Evolutionary conservation across 1,140 invertebrate species (phyloP), one percentile per base, ranked within the genome.

Genomic region (Cyrtorhinus lividipennis): DNA sequence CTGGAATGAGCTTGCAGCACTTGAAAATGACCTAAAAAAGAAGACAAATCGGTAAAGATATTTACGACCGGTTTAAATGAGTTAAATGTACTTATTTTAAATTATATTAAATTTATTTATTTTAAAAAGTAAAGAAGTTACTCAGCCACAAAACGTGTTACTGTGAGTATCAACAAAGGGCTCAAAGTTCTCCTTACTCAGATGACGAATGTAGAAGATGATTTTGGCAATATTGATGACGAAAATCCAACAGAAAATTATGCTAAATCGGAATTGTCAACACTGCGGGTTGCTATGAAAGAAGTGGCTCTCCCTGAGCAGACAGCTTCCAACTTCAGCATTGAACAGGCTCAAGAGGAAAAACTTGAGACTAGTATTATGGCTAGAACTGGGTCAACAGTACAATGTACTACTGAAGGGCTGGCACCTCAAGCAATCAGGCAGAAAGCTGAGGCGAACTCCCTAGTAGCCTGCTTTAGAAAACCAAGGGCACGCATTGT

Each of bases 1-100:
- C 93, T 1, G 95, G 95, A 68, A 97, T 93, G 0, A 98, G 78
- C 76, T 98, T 98, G 71, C 95, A 98, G 72, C 92, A 95, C 75
- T 94, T 94, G 71, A 94, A 94, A 68, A 94, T 92, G n/a, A 94
- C 83, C 75, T 88, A 80, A 24, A 59, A 53, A n/a, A n/a, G n/a
- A n/a, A n/a, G n/a, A n/a, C n/a, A n/a, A n/a, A n/a, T n/a, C n/a
- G n/a, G n/a, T n/a, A n/a, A n/a, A n/a, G n/a, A n/a, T n/a, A n/a
- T n/a, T n/a, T n/a, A n/a, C n/a, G n/a, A n/a, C n/a, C n/a, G n/a
- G n/a, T n/a, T n/a, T n/a, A n/a, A n/a, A n/a, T n/a, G n/a, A n/a
- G n/a, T n/a, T n/a, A n/a, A n/a, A n/a, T n/a, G n/a, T n/a, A n/a
- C n/a, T n/a, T n/a, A n/a, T n/a, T n/a, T n/a, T n/a, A n/a, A n/a